phyloP scores from a whole-genome alignment of 2,797 vertebrate species.

The Caiman crocodilus region DNA sequence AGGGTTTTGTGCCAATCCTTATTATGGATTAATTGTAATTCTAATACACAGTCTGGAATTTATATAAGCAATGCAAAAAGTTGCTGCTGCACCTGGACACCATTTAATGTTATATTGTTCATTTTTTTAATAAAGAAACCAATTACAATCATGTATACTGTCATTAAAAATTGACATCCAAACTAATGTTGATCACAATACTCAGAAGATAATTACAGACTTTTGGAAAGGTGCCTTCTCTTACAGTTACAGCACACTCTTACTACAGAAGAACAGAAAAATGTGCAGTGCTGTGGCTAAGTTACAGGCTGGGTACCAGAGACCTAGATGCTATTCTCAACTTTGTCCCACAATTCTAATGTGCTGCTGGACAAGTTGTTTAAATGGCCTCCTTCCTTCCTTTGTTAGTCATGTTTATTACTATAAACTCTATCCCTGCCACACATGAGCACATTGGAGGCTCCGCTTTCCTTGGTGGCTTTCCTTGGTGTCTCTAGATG shows the following conservation, averaged over 20 bases:
- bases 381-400: background rate
- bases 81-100: constrained; percentile 72
- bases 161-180: constrained; percentile 40
- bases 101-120: constrained; percentile 50
- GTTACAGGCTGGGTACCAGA: background rate
- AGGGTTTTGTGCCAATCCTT: constrained; percentile 62
- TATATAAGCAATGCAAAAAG: constrained; percentile 50
- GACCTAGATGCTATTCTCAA: background rate
- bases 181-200: background rate
- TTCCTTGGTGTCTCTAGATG: background rate
- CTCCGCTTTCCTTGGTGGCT: background rate
- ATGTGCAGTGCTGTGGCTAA: background rate
- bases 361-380: too few relatives aligned
- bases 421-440: background rate
- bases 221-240: constrained; percentile 10
- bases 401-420: background rate
- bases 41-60: constrained; percentile 58
- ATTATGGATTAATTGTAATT: constrained; percentile 70
- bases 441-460: background rate
- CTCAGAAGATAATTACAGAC: constrained; percentile 1
- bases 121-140: constrained; percentile 25
- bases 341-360: background rate
- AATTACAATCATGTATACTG: constrained; percentile 23
- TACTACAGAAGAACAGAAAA: constrained; percentile 22
- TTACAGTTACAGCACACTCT: background rate